phyloP scores from a whole-genome alignment of 2,888 invertebrate species.

The Pachliopta kotzebuea region DNA sequence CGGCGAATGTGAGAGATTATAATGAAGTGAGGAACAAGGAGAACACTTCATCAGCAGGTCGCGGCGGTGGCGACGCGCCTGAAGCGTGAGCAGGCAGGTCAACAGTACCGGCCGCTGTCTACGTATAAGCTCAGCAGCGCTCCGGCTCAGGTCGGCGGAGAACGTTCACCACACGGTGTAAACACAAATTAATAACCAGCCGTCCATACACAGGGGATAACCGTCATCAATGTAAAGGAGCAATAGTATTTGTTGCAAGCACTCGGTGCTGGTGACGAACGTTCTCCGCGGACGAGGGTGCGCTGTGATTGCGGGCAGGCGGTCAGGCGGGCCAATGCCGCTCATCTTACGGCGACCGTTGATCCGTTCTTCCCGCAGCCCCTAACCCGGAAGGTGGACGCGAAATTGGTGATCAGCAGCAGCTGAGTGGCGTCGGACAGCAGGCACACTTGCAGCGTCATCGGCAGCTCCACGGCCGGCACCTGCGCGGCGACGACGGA shows the following conservation, averaged over 20 bases:
- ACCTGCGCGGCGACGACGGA: slow-evolving; percentile 42
- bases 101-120: too few relatives aligned
- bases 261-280: neutral
- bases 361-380: slow-evolving; percentile 98
- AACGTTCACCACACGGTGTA: too few relatives aligned
- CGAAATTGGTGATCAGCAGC: slow-evolving; percentile 84
- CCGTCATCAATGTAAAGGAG: too few relatives aligned
- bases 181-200: too few relatives aligned
- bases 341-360: slow-evolving; percentile 92
- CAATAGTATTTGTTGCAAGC: too few relatives aligned
- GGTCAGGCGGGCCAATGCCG: neutral
- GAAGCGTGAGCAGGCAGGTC: slow-evolving; percentile 7
- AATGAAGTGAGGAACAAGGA: too few relatives aligned
- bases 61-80: neutral
- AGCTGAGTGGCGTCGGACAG: slow-evolving; percentile 82
- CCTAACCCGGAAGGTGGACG: slow-evolving; percentile 87
- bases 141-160: too few relatives aligned
- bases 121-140: too few relatives aligned
- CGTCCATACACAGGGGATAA: too few relatives aligned
- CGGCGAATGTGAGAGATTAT: too few relatives aligned
- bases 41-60: too few relatives aligned
- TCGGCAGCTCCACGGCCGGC: slow-evolving; percentile 57
- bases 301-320: neutral
- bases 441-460: slow-evolving; percentile 64
- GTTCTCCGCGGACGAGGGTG: neutral